phyloP scores from a whole-genome alignment of 2,888 invertebrate species.

The Eupsilia transversa region DNA sequence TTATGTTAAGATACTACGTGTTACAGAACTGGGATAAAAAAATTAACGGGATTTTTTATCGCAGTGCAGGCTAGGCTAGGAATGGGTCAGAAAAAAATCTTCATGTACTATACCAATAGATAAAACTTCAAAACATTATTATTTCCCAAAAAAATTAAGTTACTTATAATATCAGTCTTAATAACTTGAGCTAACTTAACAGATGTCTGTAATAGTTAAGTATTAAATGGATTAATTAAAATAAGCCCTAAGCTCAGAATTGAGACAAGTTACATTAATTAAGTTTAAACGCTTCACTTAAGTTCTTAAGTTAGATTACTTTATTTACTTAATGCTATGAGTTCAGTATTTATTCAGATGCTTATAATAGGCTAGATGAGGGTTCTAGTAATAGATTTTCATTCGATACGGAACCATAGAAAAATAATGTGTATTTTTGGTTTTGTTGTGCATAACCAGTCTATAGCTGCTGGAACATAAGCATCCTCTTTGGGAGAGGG shows the following conservation, averaged over 20 bases:
- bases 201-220: conserved; percentile 52
- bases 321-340: not conserved
- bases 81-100: not conserved
- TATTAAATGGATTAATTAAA: conserved; percentile 41
- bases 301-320: conserved; percentile 33
- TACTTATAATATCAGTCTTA: not conserved
- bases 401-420: not conserved
- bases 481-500: not conserved
- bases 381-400: too few species aligned
- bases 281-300: conserved; percentile 35
- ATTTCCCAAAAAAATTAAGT: not conserved
- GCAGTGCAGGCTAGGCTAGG: too few species aligned
- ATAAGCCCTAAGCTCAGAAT: conserved; percentile 8
- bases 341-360: not conserved
- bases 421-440: not conserved
- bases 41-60: too few species aligned
- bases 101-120: not conserved
- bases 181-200: conserved; percentile 42
- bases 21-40: too few species aligned
- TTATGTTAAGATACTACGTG: too few species aligned
- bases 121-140: not conserved
- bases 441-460: not conserved
- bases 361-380: not conserved
- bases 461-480: not conserved
- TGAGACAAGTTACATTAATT: conserved; percentile 42